phyloP scores from a whole-genome alignment of 2,888 invertebrate species.

The Hipparchia sbordonii region DNA sequence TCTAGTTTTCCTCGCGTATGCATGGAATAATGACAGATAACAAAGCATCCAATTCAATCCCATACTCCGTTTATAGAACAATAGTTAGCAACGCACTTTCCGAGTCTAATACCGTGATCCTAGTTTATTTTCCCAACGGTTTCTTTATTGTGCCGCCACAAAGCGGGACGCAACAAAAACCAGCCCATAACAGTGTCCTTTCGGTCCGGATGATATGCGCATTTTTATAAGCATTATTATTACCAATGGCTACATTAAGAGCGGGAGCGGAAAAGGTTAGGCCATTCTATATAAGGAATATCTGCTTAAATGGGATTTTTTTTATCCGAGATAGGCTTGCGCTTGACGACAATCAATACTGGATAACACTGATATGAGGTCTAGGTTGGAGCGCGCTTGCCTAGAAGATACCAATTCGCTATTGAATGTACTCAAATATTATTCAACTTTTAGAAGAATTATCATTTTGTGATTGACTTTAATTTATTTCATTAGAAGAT shows the following conservation, averaged over 20 bases:
- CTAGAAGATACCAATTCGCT: too few species aligned
- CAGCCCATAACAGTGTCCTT: slow-evolving; percentile 64
- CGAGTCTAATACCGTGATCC: slow-evolving; percentile 43
- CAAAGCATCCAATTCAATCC: slow-evolving; percentile 30
- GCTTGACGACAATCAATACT: too few species aligned
- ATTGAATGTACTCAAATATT: too few species aligned
- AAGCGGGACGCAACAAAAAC: slow-evolving; percentile 64
- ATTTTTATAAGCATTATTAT: slow-evolving; percentile 65
- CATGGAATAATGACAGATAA: slow-evolving; percentile 23
- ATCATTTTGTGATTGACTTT: too few species aligned
- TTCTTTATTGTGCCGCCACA: slow-evolving; percentile 64
- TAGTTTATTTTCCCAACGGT: slow-evolving; percentile 54
- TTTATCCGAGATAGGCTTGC: too few species aligned
- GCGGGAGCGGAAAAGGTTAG: slow-evolving; percentile 20
- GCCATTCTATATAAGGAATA: too few species aligned
- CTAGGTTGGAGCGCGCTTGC: too few species aligned
- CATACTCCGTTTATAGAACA: slow-evolving; percentile 25
- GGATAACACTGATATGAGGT: too few species aligned
- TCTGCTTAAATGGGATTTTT: too few species aligned
- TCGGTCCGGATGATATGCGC: slow-evolving; percentile 64
- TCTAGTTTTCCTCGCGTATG: slow-evolving; percentile 19
- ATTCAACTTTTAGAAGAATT: too few species aligned
- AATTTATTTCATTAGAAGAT: too few species aligned
- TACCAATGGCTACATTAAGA: slow-evolving; percentile 40
- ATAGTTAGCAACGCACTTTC: slow-evolving; percentile 29